Evolutionary conservation across 2,797 vertebrate genomes (phyloP).

Genomic region (Malacoraja senta): DNA sequence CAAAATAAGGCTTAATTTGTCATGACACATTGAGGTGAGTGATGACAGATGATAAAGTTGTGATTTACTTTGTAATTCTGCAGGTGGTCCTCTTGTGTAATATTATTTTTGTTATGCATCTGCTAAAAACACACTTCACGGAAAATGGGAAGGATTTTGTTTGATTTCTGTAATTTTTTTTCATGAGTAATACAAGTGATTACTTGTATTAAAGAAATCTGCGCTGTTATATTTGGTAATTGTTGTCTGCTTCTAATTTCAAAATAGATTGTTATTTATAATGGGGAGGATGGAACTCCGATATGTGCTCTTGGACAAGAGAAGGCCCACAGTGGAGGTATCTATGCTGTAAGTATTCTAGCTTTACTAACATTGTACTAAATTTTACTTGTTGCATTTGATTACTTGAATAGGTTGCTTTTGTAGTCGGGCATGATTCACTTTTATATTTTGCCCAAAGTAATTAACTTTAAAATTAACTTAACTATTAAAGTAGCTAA

Average conservation of each 20-base stretch:
- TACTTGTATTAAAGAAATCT: background rate
- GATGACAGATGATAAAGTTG: too few relatives aligned
- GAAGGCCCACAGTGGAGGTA: constrained; percentile 84
- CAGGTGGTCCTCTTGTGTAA: background rate
- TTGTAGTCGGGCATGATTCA: background rate
- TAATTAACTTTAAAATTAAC: too few relatives aligned
- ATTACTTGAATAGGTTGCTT: background rate
- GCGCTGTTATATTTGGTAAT: background rate
- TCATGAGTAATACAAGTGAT: background rate
- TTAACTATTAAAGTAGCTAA: too few relatives aligned
- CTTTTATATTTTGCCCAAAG: too few relatives aligned
- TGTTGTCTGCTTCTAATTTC: constrained; percentile 16
- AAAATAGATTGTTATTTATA: constrained; percentile 75
- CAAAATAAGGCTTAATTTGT: too few relatives aligned
- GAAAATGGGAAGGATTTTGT: background rate
- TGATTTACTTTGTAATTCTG: background rate
- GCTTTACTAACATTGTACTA: background rate
- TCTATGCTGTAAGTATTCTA: constrained; percentile 81
- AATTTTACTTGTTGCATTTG: background rate
- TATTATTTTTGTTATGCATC: background rate
- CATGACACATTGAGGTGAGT: too few relatives aligned
- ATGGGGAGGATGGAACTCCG: constrained; percentile 74
- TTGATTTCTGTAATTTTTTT: background rate
- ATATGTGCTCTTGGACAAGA: constrained; percentile 67
- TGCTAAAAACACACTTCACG: background rate